These are phyloP conservation scores for Odontothrips loti DNA, from an alignment of 2,888 invertebrate species.

Conservation along the genomic window DNA sequence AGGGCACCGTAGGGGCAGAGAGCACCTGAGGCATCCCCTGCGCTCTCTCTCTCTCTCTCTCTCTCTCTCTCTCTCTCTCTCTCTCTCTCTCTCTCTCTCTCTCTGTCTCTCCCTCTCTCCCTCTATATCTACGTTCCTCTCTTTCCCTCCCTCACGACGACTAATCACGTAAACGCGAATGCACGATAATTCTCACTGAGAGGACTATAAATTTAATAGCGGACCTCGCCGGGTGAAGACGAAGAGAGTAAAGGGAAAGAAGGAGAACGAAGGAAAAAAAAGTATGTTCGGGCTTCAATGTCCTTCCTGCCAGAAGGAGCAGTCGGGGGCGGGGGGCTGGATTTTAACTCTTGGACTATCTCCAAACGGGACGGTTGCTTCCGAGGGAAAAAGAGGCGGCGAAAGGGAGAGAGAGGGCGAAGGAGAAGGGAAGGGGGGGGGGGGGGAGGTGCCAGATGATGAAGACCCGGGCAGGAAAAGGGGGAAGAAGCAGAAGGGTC, in stretches of 20 bases:
- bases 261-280: not conserved
- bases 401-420: not conserved
- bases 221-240: not conserved
- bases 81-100: not conserved
- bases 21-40: too few species aligned
- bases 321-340: not conserved
- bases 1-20: too few species aligned
- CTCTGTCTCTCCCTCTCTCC: not conserved
- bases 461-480: not conserved
- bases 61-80: not conserved
- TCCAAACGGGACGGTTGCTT: slow-evolving; percentile 8
- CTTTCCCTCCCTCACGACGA: not conserved
- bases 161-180: slow-evolving; percentile 14
- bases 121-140: not conserved
- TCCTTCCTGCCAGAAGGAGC: not conserved
- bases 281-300: slow-evolving; percentile 3
- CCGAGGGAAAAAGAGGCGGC: not conserved
- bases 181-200: slow-evolving; percentile 16
- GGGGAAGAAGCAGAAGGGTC: not conserved
- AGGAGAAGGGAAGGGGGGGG: not conserved
- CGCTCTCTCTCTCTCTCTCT: not conserved
- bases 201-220: not conserved
- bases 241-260: not conserved
- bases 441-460: not conserved
- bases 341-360: slow-evolving; percentile 24